Base-by-base conservation (phyloP, 2,113 vertebrate genomes). In the Acrocephalus arundinaceus region DNA sequence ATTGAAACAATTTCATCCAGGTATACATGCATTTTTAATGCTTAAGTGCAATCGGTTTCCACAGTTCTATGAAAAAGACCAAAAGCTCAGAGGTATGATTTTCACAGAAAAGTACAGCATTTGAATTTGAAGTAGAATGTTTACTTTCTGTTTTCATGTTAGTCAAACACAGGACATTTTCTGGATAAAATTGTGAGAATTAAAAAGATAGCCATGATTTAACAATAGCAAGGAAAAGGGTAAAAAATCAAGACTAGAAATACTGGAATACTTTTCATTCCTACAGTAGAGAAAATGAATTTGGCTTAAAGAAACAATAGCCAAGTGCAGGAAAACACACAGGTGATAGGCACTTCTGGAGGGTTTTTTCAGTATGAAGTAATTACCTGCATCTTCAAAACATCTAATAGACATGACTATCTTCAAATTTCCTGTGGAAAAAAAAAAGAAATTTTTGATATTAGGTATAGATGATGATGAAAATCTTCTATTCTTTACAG, bases 381-480 rank as follows among this genome's bases (percentile, higher is more conserved):
- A 65, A 52, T 97, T 98, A 98, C 98, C 98, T 98, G 97, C 95
- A 97, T 92, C 79, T 89, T 96, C 90, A 89, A 96, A 75, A 79
- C 67, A 95, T 97, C 84, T 98, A 95, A 93, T 49, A 93, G 74
- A 63, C 98, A 98, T 98, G 96, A 97, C 92, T 97, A 88, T 97
- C 96, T 96, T 96, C 96, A 93, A 33, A 88, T 74, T 94, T 95
- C 96, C 98, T 98, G 84, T 33, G 45, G 55, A 92, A 96, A 97
- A 94, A 97, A 9, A 22, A 61, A 57, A 93, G 83, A 94, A 77
- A 59, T 7, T 81, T 39, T 55, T 49, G 8, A 41, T 55, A 71
- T 72, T 31, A 25, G 39, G 3, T 70, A 45, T 9, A 57, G n/a
- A 75, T 54, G 19, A 23, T 48, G 25, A 52, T 33, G 5, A 85